Base-by-base conservation (phyloP, 2,113 vertebrate genomes). In the Macquaria australasica region DNA sequence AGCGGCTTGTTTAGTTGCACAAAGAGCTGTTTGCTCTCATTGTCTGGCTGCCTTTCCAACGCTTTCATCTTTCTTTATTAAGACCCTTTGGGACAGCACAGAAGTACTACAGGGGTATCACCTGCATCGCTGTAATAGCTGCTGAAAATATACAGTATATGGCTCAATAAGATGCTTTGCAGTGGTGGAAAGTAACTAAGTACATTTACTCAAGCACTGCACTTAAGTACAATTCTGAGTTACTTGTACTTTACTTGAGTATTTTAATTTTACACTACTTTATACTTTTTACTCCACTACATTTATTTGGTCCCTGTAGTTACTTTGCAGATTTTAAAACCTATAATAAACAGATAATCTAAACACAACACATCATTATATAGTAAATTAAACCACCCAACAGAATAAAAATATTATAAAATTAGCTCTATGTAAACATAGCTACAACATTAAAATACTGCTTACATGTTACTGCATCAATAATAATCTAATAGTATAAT, bases 51-150 rank as follows among this genome's bases (percentile, higher is more conserved):
- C 25, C 31, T 63, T 56, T 53, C 6, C 37, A 31, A 62, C 41
- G 45, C 73, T 81, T 84, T 88, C n/a, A 82, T 80, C 68, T 69
- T 34, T 59, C 58, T 73, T 73, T 62, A 72, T 39, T 70, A 28
- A 74, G 68, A 75, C 39, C 58, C 66, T 59, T 73, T 77, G 53
- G 51, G 60, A 83, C 64, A 73, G 69, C 16, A 75, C 67, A 64
- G 50, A 85, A 79, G 43, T 34, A 90, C 86, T 74, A 88, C 85
- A 72, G 82, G 71, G 69, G 72, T 69, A 81, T 90, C 73, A 74
- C 70, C 88, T 89, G 85, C 81, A 53, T 66, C 62, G 28, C 72
- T 86, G 73, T 64, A 85, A 73, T 62, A 34, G 83, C 60, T 70
- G 76, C 58, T 39, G 28, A 63, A 85, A 88, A 87, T 5, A 69